These are phyloP conservation scores for Eupleurogrammus muticus DNA, from an alignment of 2,797 vertebrate species.

Conservation along the genomic window DNA sequence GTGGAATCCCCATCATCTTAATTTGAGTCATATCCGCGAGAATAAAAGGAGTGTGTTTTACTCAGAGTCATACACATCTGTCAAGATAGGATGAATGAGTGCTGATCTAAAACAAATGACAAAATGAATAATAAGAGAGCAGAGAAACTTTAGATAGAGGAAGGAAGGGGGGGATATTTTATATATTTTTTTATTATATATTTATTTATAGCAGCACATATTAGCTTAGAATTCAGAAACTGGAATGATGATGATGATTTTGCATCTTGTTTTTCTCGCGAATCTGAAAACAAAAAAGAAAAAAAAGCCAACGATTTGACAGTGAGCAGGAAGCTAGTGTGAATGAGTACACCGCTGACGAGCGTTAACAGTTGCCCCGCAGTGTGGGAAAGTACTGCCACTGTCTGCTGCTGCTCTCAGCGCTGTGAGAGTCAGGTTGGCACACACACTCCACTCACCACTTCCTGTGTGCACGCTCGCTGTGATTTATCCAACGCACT, in stretches of 20 bases:
- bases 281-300: no score
- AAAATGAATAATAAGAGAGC: no score
- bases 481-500: slow-evolving; percentile 75
- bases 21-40: background rate
- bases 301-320: slow-evolving; percentile 58
- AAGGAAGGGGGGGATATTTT: no score
- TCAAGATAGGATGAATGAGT: background rate
- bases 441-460: slow-evolving; percentile 50
- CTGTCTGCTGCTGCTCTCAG: slow-evolving; percentile 3
- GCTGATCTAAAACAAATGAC: background rate
- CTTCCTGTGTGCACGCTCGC: slow-evolving; percentile 72
- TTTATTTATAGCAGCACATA: no score
- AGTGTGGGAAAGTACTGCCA: slow-evolving; percentile 61
- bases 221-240: slow-evolving; percentile 9
- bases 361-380: slow-evolving; percentile 37
- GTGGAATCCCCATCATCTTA: no score
- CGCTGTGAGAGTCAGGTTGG: background rate
- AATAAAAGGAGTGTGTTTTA: background rate
- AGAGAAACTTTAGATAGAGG: no score
- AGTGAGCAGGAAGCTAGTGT: slow-evolving; percentile 43
- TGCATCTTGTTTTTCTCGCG: slow-evolving; percentile 8
- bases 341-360: slow-evolving; percentile 6
- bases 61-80: no score
- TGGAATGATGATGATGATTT: background rate
- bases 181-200: no score